Conservation (phyloP, 2,797 vertebrate species). For the Phoeniculus purpureus region DNA sequence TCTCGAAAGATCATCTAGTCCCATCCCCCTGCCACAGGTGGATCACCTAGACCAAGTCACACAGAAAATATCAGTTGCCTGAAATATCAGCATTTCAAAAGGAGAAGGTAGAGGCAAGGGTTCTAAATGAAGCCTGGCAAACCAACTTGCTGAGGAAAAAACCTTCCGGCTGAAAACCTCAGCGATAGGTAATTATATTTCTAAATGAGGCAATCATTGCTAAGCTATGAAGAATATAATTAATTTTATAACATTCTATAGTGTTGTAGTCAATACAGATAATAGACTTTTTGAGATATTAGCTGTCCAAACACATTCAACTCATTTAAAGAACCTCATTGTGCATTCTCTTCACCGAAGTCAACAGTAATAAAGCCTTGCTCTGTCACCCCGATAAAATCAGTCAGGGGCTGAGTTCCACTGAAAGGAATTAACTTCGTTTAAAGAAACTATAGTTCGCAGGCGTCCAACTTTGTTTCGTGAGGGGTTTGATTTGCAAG, state of each 20-base stretch:
- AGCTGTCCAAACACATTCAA: conserved; percentile 58
- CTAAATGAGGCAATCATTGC: conserved; percentile 66
- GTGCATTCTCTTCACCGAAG: conserved; percentile 31
- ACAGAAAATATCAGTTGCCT: no score
- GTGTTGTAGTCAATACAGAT: conserved; percentile 61
- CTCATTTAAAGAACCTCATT: conserved; percentile 53
- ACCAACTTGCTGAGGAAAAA: not conserved
- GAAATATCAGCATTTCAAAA: not conserved
- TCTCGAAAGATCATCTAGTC: no score
- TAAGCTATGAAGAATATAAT: conserved; percentile 66
- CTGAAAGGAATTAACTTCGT: not conserved
- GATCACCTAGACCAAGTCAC: no score
- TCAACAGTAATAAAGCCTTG: conserved; percentile 50
- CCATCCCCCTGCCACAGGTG: no score
- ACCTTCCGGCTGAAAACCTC: conserved; percentile 44
- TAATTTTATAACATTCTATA: conserved; percentile 66
- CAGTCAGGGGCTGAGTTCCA: not conserved
- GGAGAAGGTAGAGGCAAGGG: not conserved
- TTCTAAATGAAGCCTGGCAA: conserved; percentile 32
- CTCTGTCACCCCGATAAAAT: not conserved
- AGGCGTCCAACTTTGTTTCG: not conserved
- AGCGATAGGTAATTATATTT: conserved; percentile 69
- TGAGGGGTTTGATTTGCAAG: not conserved
- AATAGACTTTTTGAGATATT: conserved; percentile 62
- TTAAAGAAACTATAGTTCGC: not conserved